Evolutionary conservation across 2,113 vertebrate genomes (phyloP), one percentile per base, ranked within the genome.

Genomic region (Boulengeromyrus knoepffleri): DNA sequence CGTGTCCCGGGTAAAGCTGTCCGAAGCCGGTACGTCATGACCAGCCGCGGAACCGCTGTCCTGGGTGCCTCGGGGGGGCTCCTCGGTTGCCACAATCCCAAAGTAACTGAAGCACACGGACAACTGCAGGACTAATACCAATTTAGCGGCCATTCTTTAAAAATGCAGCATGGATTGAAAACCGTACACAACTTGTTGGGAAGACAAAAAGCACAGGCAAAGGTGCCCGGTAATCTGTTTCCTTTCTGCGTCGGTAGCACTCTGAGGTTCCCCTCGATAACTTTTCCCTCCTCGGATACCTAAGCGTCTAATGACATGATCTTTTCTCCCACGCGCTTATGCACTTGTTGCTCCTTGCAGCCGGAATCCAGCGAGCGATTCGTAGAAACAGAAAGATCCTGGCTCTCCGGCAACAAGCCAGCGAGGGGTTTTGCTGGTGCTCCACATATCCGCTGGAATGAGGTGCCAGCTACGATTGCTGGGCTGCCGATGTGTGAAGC

Each of bases 1-100:
- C 96, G 95, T 93, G 94, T 98, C 97, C 92, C 92, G 96, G 47
- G 93, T 91, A 0, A 95, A 47, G 8, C 93, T 92, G 9, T 92
- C 92, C 36, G 91, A 92, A 91, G 93, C 39, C 92, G 88, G 49
- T 10, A 46, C 21, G 52, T 46, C 87, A 84, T 47, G 39, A 24
- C 83, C 83, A n/a, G 83, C 45, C 42, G 77, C 47, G 4, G 49
- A 2, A 15, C 90, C 93, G 5, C 62, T 91, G 46, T 91, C 92
- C 36, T 90, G 91, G 90, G 83, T n/a, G 36, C 89, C 89, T 83
- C 36, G 90, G 0, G 85, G 90, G 0, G 66, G 53, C 50, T 92
- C 92, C 80, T 91, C 91, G 0, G 90, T 39, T 1, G 77, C 24
- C 12, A 91, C 84, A 62, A 88, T 83, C 83, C 85, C 88, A 88